phyloP scores from a whole-genome alignment of 2,113 vertebrate species.

The Pipra filicauda region DNA sequence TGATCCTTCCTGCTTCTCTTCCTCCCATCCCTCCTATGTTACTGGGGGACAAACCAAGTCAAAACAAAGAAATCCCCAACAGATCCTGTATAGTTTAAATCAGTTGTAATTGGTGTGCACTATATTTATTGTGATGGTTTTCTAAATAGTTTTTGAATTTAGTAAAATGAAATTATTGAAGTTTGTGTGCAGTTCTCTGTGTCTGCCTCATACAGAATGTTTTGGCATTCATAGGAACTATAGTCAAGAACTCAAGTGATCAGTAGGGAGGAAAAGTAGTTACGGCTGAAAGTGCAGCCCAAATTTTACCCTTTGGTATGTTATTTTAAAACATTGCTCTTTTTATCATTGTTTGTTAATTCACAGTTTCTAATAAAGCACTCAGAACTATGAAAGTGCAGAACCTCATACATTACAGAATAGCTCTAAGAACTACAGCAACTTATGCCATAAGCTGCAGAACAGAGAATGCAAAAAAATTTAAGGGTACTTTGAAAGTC shows the following conservation, averaged over 20 bases:
- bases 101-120: neutral
- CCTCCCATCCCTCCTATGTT: neutral
- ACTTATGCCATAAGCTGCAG: neutral
- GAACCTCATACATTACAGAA: neutral
- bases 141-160: neutral
- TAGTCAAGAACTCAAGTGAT: neutral
- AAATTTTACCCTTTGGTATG: neutral
- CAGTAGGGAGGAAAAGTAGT: neutral
- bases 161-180: neutral
- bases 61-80: neutral
- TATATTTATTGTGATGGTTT: neutral
- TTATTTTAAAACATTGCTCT: neutral
- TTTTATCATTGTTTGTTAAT: neutral
- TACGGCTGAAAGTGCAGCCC: neutral
- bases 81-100: neutral
- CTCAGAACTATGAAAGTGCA: neutral
- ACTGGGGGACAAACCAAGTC: fast-evolving
- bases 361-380: neutral
- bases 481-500: neutral
- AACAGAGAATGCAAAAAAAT: neutral
- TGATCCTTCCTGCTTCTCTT: neutral
- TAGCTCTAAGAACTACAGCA: neutral
- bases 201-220: neutral
- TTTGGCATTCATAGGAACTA: neutral
- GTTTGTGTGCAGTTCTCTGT: neutral